Conservation (phyloP, 2,113 vertebrate species). For the Pangasianodon hypophthalmus region DNA sequence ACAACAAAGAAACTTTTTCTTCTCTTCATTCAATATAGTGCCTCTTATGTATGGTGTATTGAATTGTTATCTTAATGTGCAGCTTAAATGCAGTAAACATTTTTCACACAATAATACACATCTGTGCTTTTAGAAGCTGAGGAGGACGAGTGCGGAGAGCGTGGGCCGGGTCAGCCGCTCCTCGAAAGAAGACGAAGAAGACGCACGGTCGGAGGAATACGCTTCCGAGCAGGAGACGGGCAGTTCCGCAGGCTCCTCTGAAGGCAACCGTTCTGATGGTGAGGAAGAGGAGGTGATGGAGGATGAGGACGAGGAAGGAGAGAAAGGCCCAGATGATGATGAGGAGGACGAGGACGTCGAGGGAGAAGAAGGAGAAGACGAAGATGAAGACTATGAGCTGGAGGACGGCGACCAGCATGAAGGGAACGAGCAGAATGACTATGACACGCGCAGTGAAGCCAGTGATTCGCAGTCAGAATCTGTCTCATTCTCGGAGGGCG, state of each 20-base stretch:
- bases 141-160: constrained; percentile 78
- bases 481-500: constrained; percentile 90
- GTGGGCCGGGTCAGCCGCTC: constrained; percentile 77
- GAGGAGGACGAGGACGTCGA: constrained; percentile 75
- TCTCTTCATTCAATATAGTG: neutral
- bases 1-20: neutral
- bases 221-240: constrained; percentile 86
- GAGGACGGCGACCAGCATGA: constrained; percentile 85
- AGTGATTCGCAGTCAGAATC: constrained; percentile 95
- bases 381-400: constrained; percentile 83
- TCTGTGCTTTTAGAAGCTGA: constrained; percentile 75
- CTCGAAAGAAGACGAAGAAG: constrained; percentile 83
- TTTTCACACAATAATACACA: neutral
- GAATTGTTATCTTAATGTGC: neutral
- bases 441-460: constrained; percentile 94
- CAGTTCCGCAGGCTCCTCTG: constrained; percentile 83
- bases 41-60: neutral
- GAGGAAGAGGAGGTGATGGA: constrained; percentile 75
- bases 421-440: constrained; percentile 81
- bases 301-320: constrained; percentile 66
- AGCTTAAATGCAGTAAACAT: neutral
- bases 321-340: constrained; percentile 64
- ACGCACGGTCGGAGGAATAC: constrained; percentile 86
- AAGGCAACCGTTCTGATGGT: constrained; percentile 78
- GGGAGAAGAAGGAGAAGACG: constrained; percentile 79